Base-by-base conservation (phyloP, 92 coral and sea anemone species). In the Palythoa caribaeorum region DNA sequence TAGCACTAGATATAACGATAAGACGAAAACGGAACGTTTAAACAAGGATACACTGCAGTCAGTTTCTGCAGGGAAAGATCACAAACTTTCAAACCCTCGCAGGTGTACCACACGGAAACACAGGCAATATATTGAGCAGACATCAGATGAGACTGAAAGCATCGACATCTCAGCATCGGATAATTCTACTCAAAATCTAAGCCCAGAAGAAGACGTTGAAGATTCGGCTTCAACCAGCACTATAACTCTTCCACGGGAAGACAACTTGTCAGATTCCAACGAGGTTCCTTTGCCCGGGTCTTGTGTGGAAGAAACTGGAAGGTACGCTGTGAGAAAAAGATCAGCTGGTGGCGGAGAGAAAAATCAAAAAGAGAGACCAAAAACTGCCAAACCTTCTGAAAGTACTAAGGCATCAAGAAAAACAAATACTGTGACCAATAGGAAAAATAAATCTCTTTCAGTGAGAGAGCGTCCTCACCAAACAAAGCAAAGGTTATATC, bases 81-180 rank as follows among this genome's bases (percentile, higher is more conserved):
- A 47, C 16, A 81, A 81, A 81, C 14, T 12, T 66, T 12, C 62
- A 80, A 44, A 63, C 74, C 9, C 76, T 81, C 48, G 59, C 6
- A 66, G 40, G 12, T 63, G 20, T 35, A 68, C 65, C 12, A n/a
- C 86, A 68, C 40, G 9, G 44, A 81, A 81, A 44, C 76, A 44
- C 19, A 11, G 16, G 11, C 66, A 16, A 3, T 20, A 47, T 68
- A 28, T 20, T 38, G 85, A 63, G 9, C 75, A 40, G n/a, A 10
- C 76, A 6, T 81, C 86, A 47, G 76, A 81, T 65, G 76, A 81
- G 17, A 81, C 86, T 40, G 86, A 44, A 17, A 81, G 86, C 37
- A 65, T 81, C 44, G 75, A 81, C 6, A 2, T 81, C 11, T 17
- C 86, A 21, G 12, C 60, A 12, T 69, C 76, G 20, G 60, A 44